Base-by-base conservation (phyloP, 2,113 vertebrate species). In the Hyperopisus bebe region DNA sequence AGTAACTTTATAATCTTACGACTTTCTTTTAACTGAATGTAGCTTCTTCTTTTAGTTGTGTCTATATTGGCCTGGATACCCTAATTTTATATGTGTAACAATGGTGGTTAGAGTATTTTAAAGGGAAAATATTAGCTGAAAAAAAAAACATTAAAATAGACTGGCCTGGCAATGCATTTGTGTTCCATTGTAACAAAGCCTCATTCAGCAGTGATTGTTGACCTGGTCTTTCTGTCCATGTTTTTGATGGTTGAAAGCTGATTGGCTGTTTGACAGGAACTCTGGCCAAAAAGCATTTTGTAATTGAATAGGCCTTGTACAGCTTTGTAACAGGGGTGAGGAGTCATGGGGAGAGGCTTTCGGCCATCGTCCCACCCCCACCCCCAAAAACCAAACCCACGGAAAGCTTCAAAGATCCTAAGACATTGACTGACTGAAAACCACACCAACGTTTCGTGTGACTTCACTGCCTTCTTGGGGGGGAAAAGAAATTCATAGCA, bases 201-300 rank as follows among this genome's bases (percentile, higher is more conserved):
- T 84, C 19, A 46, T 84, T 82, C 77, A 82, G 42, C 42, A 44
- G 6, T 44, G 77, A 44, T 82, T 21, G 15, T 42, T 84, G 82
- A 84, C 24, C 44, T 47, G 44, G 44, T 21, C 82, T 84, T 39
- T 42, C 19, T 84, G 44, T 42, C 42, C 9, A 47, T 47, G 39
- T 24, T 47, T 51, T 86, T 84, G 35, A 80, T 19, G 46, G 82
- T 24, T 84, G 44, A 84, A 84, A 47, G 19, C 24, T 46, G 44
- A 84, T 47, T 84, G 85, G 85, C 47, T 87, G n/a, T 55, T 53
- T 53, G 50, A 51, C 85, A 87, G 47, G 4, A 51, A 55, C n/a
- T 87, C 50, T 55, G 6, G 85, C 85, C 84, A 87, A 53, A 87
- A 87, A 35, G n/a, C 31, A 87, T 87, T n/a, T 87, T 53, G 48